These are phyloP conservation scores for Octopus sinensis DNA, from an alignment of 1,140 invertebrate species.

Conservation along the genomic window DNA sequence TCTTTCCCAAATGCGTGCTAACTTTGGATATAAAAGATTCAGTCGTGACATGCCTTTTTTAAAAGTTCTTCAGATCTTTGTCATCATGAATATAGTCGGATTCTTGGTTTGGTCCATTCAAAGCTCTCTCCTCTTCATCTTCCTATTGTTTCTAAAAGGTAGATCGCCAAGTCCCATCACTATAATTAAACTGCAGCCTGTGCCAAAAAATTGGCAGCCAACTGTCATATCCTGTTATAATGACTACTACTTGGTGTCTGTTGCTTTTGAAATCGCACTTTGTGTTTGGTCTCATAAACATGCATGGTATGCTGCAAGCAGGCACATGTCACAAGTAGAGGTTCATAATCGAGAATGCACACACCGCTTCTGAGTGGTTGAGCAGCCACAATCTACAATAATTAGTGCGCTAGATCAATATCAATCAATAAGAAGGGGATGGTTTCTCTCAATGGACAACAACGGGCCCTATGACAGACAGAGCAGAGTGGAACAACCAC, in stretches of 20 bases:
- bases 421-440: slow-evolving; percentile 15
- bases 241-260: slow-evolving; percentile 14
- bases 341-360: slow-evolving; percentile 7
- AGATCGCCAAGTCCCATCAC: slow-evolving; percentile 12
- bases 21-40: background rate
- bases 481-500: slow-evolving; percentile 13
- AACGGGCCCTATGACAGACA: slow-evolving; percentile 15
- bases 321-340: slow-evolving; percentile 18
- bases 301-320: slow-evolving; percentile 17
- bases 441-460: slow-evolving; percentile 18
- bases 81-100: background rate
- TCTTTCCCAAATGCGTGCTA: background rate
- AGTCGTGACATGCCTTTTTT: slow-evolving; percentile 5
- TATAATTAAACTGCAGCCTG: slow-evolving; percentile 13
- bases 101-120: slow-evolving; percentile 7
- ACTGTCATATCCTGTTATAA: slow-evolving; percentile 16
- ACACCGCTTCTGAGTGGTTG: slow-evolving; percentile 15
- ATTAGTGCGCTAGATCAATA: slow-evolving; percentile 15
- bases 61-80: slow-evolving; percentile 11
- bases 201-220: slow-evolving; percentile 6
- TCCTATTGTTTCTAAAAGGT: slow-evolving; percentile 1
- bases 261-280: slow-evolving; percentile 14
- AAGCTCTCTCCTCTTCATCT: slow-evolving; percentile 9
- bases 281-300: slow-evolving; percentile 18
- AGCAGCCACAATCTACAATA: slow-evolving; percentile 17